Conservation (phyloP, 2,888 invertebrate genomes). For the Chrysotoxum bicinctum region DNA sequence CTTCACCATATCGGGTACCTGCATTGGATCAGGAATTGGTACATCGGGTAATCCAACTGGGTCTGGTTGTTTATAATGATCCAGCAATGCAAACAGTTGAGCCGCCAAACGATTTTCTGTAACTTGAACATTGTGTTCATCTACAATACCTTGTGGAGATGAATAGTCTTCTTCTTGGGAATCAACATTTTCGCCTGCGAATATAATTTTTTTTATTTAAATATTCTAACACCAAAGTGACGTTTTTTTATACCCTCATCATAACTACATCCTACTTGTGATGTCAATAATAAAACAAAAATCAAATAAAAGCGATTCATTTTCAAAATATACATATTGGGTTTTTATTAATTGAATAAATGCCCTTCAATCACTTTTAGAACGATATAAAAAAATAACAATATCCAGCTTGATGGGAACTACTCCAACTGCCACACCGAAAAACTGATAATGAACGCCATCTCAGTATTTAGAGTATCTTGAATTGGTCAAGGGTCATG, state of each 20-base stretch:
- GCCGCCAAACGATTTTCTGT: slow-evolving; percentile 88
- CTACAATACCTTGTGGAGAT: slow-evolving; percentile 66
- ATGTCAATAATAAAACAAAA: slow-evolving; percentile 22
- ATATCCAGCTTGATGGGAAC: slow-evolving; percentile 11
- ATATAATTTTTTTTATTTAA: background rate
- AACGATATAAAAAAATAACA: slow-evolving; percentile 4
- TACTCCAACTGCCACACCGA: slow-evolving; percentile 6
- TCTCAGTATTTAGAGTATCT: slow-evolving; percentile 36
- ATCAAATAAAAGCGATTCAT: background rate
- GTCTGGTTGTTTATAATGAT: slow-evolving; percentile 91
- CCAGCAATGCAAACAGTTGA: slow-evolving; percentile 86
- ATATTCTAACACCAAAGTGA: background rate
- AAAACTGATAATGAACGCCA: slow-evolving; percentile 62
- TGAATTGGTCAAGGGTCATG: slow-evolving; percentile 64
- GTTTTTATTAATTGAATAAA: background rate
- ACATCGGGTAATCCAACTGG: slow-evolving; percentile 91
- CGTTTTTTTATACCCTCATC: slow-evolving; percentile 41
- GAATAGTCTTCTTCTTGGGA: slow-evolving; percentile 61
- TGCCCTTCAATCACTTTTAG: background rate
- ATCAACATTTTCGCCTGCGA: slow-evolving; percentile 48
- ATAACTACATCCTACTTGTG: slow-evolving; percentile 5
- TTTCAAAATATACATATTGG: background rate
- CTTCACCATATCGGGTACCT: slow-evolving; percentile 89
- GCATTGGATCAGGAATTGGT: slow-evolving; percentile 90
- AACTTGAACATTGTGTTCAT: slow-evolving; percentile 78